Evolutionary conservation across 2,888 invertebrate species (phyloP).

Genomic region (Protophormia terraenovae): DNA sequence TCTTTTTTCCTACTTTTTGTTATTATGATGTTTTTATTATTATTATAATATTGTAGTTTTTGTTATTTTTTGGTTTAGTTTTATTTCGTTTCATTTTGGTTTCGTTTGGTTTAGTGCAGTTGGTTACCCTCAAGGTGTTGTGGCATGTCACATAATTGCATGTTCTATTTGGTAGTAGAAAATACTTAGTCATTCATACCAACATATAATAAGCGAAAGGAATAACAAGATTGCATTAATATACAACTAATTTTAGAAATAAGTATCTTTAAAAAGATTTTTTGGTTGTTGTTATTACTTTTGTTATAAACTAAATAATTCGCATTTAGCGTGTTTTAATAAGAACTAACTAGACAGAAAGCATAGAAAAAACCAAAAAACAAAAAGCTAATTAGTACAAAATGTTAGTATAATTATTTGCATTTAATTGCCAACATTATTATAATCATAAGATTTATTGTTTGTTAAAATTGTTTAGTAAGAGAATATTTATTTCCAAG

Average conservation of each 20-base stretch:
- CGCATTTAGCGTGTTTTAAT: constrained; percentile 41
- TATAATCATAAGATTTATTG: neutral
- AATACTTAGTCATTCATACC: neutral
- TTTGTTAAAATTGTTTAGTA: too few species aligned
- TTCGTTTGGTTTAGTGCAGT: constrained; percentile 37
- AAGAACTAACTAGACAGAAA: neutral
- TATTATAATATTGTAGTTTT: constrained; percentile 27
- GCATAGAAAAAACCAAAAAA: neutral
- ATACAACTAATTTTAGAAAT: constrained; percentile 43
- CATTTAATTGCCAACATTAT: constrained; percentile 12
- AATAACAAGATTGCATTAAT: constrained; percentile 9
- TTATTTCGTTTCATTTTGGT: neutral
- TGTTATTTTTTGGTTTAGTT: constrained; percentile 28
- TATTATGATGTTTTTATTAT: constrained; percentile 37
- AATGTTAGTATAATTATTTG: constrained; percentile 7
- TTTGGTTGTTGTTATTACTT: constrained; percentile 8
- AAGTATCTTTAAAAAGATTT: neutral
- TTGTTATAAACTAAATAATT: constrained; percentile 35
- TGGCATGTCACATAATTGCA: constrained; percentile 61
- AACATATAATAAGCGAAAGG: neutral
- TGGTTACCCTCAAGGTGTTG: constrained; percentile 61
- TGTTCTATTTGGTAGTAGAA: constrained; percentile 14
- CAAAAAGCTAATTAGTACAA: constrained; percentile 4
- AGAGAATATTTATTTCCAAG: too few species aligned
- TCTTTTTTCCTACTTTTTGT: too few species aligned